These are phyloP conservation scores for Craterocephalus amniculus DNA, from an alignment of 2,797 vertebrate species.

Conservation along the genomic window DNA sequence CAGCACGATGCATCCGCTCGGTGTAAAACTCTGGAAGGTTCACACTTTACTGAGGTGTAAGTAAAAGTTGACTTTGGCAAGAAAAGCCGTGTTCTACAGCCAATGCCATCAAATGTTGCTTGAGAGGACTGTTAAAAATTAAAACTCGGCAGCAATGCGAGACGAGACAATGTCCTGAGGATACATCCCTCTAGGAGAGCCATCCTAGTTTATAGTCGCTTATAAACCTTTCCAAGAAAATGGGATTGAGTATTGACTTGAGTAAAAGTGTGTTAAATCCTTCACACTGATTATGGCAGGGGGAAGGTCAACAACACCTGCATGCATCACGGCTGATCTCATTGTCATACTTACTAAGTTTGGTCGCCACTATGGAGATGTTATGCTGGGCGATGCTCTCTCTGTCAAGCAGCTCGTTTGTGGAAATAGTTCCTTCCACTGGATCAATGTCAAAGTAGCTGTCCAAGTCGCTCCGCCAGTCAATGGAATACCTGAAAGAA, in stretches of 20 bases:
- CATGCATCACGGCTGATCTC: conserved; percentile 49
- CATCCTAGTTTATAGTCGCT: conserved; percentile 74
- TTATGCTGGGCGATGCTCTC: conserved; percentile 94
- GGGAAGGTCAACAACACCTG: conserved; percentile 48
- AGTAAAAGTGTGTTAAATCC: conserved; percentile 73
- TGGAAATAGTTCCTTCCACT: conserved; percentile 93
- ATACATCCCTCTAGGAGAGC: conserved; percentile 62
- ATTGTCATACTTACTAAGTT: conserved; percentile 94
- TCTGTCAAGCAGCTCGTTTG: conserved; percentile 93
- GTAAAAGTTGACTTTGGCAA: conserved; percentile 69
- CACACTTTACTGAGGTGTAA: conserved; percentile 55
- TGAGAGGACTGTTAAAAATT: conserved; percentile 49
- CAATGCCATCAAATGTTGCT: conserved; percentile 50
- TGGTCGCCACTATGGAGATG: conserved; percentile 95
- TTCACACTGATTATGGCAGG: conserved; percentile 63
- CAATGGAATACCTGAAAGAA: conserved; percentile 91
- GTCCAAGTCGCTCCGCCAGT: conserved; percentile 93
- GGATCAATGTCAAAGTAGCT: conserved; percentile 96
- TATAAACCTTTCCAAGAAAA: conserved; percentile 77
- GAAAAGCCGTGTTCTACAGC: conserved; percentile 34
- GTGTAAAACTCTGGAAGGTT: conserved; percentile 43
- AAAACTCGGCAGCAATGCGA: conserved; percentile 54
- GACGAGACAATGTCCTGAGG: conserved; percentile 69
- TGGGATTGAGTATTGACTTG: conserved; percentile 78
- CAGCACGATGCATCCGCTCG: conserved; percentile 34